Base-by-base conservation (phyloP, 2,797 vertebrate genomes). In the Denticeps clupeoides region DNA sequence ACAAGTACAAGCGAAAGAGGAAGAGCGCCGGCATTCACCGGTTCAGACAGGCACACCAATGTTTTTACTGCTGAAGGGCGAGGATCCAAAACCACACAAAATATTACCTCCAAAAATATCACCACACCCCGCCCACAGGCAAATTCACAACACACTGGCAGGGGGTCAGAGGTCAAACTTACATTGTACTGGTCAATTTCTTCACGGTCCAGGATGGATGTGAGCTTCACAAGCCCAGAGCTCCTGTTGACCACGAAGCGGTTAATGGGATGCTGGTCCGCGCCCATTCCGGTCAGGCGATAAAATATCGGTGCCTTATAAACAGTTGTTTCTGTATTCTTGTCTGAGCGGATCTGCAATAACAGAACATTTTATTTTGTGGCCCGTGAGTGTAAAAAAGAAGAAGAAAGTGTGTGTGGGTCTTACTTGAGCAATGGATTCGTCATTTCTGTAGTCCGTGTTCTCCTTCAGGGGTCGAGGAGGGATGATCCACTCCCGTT, bases 401-500 rank as follows among this genome's bases (percentile, higher is more conserved):
- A 27, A 13, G 9, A 13, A 7, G 4, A 12, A 1, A 9, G 6
- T 15, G 16, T 6, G 28, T 7, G 16, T 7, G 24, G 7, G 6
- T 78, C 89, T 88, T 74, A 97, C 93, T 74, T 46, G 88, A 53
- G 87, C 88, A 53, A 96, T 82, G 2, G 49, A 83, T 1, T 72
- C 59, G 13, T 41, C 45, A 1, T 73, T 47, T 2, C 82, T 87
- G 65, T 91, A 87, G 71, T 93, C 83, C 6, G 56, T 38, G 51
- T 88, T 89, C 75, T 98, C 93, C 4, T 8, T 51, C 12, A 93
- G 72, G n/a, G 65, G 48, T 0, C 63, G 79, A 1, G 92, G 86
- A 58, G 91, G 91, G 42, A 86, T 70, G 56, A 95, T 76, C 93
- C 93, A 97, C 49, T 89, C 83, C 55, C 90, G 78, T 73, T 85